Conservation (phyloP, 1,140 invertebrate genomes). For the Cotesia glomerata region DNA sequence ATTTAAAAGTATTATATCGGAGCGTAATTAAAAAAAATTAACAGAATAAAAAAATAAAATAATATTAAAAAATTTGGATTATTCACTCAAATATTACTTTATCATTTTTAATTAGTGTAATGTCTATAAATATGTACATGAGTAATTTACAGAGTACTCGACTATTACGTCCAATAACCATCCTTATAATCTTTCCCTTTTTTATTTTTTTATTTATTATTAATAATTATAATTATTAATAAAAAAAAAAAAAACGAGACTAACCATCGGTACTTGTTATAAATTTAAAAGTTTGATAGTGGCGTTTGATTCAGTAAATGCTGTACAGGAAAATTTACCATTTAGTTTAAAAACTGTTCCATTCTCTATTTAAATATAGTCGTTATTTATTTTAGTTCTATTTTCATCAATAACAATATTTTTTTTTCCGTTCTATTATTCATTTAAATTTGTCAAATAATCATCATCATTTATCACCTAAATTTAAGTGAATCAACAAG, state of each 20-base stretch:
- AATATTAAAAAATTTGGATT: slow-evolving; percentile 17
- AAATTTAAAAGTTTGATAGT: slow-evolving; percentile 42
- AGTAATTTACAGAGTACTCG: slow-evolving; percentile 53
- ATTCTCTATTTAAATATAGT: no score
- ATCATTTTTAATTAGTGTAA: slow-evolving; percentile 22
- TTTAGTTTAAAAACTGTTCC: no score
- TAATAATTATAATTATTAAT: slow-evolving; percentile 32
- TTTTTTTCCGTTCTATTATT: slow-evolving; percentile 16
- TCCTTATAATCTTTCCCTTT: slow-evolving; percentile 53
- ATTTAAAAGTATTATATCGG: slow-evolving; percentile 12
- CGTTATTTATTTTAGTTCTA: slow-evolving; percentile 15
- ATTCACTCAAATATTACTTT: slow-evolving; percentile 4
- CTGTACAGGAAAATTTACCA: slow-evolving; percentile 64
- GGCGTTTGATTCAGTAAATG: slow-evolving; percentile 64
- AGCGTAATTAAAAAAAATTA: background rate
- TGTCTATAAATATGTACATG: slow-evolving; percentile 51
- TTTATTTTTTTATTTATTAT: slow-evolving; percentile 31
- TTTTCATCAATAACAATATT: slow-evolving; percentile 38
- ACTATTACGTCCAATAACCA: slow-evolving; percentile 37
- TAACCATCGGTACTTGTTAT: slow-evolving; percentile 41
- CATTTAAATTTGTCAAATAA: slow-evolving; percentile 44
- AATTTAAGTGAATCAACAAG: slow-evolving; percentile 35
- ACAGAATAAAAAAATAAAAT: background rate
- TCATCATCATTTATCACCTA: slow-evolving; percentile 36
- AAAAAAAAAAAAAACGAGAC: slow-evolving; percentile 25